phyloP scores from a whole-genome alignment of 2,888 invertebrate species.

The Spisula solida region DNA sequence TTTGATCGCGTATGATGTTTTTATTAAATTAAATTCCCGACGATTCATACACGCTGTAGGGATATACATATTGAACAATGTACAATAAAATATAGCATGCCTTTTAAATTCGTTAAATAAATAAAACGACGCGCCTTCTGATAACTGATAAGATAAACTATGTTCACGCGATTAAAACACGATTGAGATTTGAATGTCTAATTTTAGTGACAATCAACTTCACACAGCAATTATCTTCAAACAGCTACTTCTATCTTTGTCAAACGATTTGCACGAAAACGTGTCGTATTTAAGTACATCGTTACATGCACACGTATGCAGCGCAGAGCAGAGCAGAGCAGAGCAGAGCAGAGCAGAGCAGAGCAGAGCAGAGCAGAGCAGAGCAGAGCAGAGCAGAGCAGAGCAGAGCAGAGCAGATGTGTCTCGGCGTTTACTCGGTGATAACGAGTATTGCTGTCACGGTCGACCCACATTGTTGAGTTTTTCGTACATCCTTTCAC shows the following conservation, averaged over 20 bases:
- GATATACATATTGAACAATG: neutral
- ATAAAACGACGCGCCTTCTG: neutral
- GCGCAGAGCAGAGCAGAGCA: neutral
- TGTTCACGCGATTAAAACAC: too few relatives aligned
- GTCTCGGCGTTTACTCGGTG: too few relatives aligned
- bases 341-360: neutral
- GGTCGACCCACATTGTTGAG: too few relatives aligned
- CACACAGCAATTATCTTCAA: neutral
- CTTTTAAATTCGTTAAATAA: neutral
- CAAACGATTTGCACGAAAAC: neutral
- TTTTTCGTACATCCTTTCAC: too few relatives aligned
- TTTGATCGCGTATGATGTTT: neutral
- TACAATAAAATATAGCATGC: neutral
- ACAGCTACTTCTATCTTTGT: neutral
- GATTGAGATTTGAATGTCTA: too few relatives aligned
- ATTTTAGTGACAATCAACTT: too few relatives aligned
- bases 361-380: neutral
- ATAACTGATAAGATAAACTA: neutral
- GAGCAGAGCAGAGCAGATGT: neutral
- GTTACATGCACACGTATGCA: too few relatives aligned
- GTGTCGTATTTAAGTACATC: neutral
- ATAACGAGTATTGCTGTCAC: too few relatives aligned
- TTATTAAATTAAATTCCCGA: neutral
- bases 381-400: neutral
- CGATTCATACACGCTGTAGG: neutral